Evolutionary conservation across 2,113 vertebrate species (phyloP).

Genomic region (Lasiurus cinereus): DNA sequence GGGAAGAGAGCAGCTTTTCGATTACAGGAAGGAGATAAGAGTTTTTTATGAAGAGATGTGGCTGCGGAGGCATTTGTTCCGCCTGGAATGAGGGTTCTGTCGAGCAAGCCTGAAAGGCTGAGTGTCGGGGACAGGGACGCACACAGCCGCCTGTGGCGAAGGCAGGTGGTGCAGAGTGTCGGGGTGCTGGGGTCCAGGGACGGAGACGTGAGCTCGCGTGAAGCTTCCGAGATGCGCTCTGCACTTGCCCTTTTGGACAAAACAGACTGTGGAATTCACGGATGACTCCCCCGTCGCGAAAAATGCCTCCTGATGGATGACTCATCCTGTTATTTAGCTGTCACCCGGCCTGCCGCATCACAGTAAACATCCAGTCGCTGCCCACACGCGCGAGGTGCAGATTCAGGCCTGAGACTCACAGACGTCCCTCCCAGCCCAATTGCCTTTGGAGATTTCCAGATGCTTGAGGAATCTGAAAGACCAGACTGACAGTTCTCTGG

Average conservation of each 20-base stretch:
- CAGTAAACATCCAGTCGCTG: not conserved
- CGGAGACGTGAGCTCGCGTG: no score
- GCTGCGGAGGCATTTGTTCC: not conserved
- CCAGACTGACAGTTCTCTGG: not conserved
- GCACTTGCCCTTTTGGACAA: not conserved
- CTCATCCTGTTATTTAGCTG: not conserved
- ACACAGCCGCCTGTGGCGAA: not conserved
- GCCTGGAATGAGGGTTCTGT: not conserved
- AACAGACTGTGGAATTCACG: not conserved
- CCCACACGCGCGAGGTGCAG: not conserved
- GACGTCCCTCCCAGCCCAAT: not conserved
- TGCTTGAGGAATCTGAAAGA: not conserved
- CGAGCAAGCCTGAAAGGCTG: not conserved
- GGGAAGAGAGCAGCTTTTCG: not conserved
- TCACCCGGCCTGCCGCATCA: not conserved
- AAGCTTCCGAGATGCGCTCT: not conserved
- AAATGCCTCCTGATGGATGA: not conserved
- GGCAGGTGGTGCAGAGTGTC: not conserved
- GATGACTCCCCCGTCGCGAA: not conserved
- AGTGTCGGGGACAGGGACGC: not conserved
- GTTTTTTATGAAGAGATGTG: not conserved
- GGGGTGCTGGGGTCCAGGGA: not conserved
- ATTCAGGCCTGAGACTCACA: not conserved
- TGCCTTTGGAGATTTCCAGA: not conserved
- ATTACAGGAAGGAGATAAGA: not conserved